Base-by-base conservation (phyloP, 2,888 invertebrate species). In the Stenotaenia linearis region DNA sequence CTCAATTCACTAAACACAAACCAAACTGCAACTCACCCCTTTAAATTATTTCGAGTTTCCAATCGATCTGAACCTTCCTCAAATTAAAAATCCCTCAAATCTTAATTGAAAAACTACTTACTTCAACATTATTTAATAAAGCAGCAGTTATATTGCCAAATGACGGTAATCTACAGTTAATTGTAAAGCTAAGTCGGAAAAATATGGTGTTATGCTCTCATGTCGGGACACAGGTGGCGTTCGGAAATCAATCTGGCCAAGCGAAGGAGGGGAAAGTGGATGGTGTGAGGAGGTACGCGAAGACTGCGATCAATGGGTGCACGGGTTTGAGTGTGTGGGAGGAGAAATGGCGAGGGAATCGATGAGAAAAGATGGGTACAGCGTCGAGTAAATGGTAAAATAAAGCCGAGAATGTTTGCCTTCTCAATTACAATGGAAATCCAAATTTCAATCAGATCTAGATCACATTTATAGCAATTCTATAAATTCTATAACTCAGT, bases 271-370 rank as follows among this genome's bases (percentile, higher is more conserved):
- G 69, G 61, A 4, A 69, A 61, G 61, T 61, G 61, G 61, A 23
- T 69, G 28, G 69, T 28, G 28, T 69, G 69, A 69, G 69, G 69
- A 69, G 69, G 69, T 25, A 69, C 25, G 69, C 1, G 69, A 69
- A 69, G 69, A 69, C 69, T 12, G 69, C 69, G 69, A 69, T 69
- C 69, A 69, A 69, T 69, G 69, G 28, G 69, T 69, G 69, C 69
- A 69, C 25, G 28, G 25, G 69, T 69, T 50, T 69, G 69, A 69
- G 69, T 69, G 69, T 69, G 69, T 69, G 69, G 69, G 69, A 69
- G 69, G 69, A 69, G 69, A 69, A 69, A 69, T 69, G 28, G 69
- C 69, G 69, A 69, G 25, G 69, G 69, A 69, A 69, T 69, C 69
- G 69, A 69, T 28, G 69, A 69, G 69, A 28, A 69, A 69, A 23